Percentiles rank a stretch among this genome's conserved stretches.
Evolutionary conservation across 2,888 invertebrate genomes (phyloP).

Genomic region (Atethmia centrago): DNA sequence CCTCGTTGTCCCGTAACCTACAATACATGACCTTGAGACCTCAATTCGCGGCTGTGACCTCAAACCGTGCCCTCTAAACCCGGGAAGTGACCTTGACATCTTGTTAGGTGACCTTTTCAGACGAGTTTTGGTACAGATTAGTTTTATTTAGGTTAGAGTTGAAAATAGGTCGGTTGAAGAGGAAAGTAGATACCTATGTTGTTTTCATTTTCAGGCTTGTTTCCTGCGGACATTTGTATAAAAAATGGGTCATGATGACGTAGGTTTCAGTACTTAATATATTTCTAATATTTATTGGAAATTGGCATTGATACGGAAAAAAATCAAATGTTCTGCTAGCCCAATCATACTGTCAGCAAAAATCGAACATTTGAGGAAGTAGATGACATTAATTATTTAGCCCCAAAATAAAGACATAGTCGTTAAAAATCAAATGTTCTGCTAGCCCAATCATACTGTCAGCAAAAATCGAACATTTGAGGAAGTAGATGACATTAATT

Average conservation of each 20-base stretch:
- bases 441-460: background rate
- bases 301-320: background rate
- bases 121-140: slow-evolving; percentile 31
- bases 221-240: background rate
- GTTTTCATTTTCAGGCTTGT: background rate
- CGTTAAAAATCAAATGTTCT: background rate
- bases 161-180: slow-evolving; percentile 26
- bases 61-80: slow-evolving; percentile 59
- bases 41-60: slow-evolving; percentile 57
- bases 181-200: background rate
- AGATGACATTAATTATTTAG: background rate
- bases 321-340: background rate
- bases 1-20: slow-evolving; percentile 60
- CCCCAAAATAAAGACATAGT: background rate
- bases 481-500: background rate
- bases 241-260: background rate
- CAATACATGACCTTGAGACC: slow-evolving; percentile 59
- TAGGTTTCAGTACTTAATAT: background rate
- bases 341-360: background rate
- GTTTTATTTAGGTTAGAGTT: slow-evolving; percentile 45
- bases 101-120: slow-evolving; percentile 45
- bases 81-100: slow-evolving; percentile 62
- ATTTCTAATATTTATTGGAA: background rate
- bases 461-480: background rate
- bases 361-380: slow-evolving; percentile 1